Conservation (phyloP, 2,888 invertebrate species). For the Hypercompe scribonia region DNA sequence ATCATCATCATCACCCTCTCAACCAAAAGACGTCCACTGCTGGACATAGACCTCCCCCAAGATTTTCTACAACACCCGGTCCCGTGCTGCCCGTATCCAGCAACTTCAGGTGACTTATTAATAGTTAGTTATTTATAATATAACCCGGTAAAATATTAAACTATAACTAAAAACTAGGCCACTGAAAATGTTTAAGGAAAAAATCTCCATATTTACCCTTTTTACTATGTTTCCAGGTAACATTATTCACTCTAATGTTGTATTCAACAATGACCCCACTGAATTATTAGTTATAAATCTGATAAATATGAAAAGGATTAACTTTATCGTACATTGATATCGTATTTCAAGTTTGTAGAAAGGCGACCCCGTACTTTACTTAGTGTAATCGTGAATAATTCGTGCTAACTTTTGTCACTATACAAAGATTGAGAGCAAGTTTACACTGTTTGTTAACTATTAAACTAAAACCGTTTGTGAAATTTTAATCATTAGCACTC, state of each 20-base stretch:
- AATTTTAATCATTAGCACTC: constrained; percentile 8
- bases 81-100: too few relatives aligned
- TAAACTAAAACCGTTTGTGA: constrained; percentile 15
- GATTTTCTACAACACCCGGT: too few relatives aligned
- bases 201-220: not conserved
- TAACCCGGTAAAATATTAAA: too few relatives aligned
- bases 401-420: constrained; percentile 34
- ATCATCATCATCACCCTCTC: too few relatives aligned
- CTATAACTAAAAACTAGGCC: too few relatives aligned
- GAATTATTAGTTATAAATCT: not conserved
- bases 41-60: too few relatives aligned
- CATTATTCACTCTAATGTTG: constrained; percentile 4
- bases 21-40: too few relatives aligned
- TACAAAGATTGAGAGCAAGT: constrained; percentile 10
- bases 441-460: constrained; percentile 13
- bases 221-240: not conserved
- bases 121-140: too few relatives aligned
- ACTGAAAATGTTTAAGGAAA: too few relatives aligned
- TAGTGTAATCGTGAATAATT: constrained; percentile 44
- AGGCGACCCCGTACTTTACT: constrained; percentile 48
- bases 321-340: constrained; percentile 36
- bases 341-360: constrained; percentile 31
- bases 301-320: constrained; percentile 20
- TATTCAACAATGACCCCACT: not conserved
- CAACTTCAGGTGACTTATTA: too few relatives aligned